Evolutionary conservation across 2,888 invertebrate genomes (phyloP), one percentile per base, ranked within the genome.

Genomic region (Drosophila sordidula): DNA sequence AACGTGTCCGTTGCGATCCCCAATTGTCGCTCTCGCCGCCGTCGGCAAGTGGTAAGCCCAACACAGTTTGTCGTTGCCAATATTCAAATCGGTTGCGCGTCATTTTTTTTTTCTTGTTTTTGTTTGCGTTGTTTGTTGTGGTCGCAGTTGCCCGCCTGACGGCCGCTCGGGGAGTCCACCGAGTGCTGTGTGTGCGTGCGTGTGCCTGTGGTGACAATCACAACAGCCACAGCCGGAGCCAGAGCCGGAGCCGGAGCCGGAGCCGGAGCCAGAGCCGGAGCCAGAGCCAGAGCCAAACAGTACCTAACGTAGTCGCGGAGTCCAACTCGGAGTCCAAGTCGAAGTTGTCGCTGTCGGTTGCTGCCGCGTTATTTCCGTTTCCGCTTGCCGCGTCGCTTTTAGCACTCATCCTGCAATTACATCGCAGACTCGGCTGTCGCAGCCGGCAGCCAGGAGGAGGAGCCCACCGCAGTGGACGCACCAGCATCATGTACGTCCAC

Each of bases 351-450:
- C 34, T 45, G 63, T 51, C 46, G 46, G 36, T 41, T 46, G 59
- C 46, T 39, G 47, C 56, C 64, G 87, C 70, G 71, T 66, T 59
- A 80, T 66, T 62, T 85, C 70, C 80, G 82, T 45, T 66, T 81
- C 67, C 78, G 68, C 34, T 38, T 38, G 38, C 29, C 56, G 62
- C 59, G 38, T 22, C 44, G 46, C 64, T 65, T 45, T 42, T 47
- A 39, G 50, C 46, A 55, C 61, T 67, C 56, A 68, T 56, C 75
- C 70, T 49, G 75, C 56, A 72, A 74, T 72, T 72, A 74, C 61
- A 58, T 57, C 55, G 62, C 29, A 32, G 32, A 52, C 57, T 44
- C 38, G 22, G 16, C 46, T 47, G 34, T 36, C 39, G n/a, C 14
- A 16, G 44, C 52, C 38, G 36, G 39, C 55, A 54, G 38, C 45